phyloP scores from a whole-genome alignment of 64 coral and sea anemone genomes.

The Orbicella faveolata region DNA sequence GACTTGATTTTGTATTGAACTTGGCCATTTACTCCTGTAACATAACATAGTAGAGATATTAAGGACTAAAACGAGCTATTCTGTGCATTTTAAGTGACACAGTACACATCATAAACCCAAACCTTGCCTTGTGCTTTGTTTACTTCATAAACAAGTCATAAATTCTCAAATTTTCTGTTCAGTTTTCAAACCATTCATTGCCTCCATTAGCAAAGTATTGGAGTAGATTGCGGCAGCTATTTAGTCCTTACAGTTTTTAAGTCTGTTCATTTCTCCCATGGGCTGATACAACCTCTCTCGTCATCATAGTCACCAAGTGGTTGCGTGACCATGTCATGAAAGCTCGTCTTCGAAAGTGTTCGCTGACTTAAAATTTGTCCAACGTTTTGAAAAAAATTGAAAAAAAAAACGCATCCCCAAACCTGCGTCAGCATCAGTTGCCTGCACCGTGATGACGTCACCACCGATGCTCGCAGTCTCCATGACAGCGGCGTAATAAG shows the following conservation, averaged over 20 bases:
- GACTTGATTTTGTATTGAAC: slow-evolving; percentile 64
- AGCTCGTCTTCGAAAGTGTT: background rate
- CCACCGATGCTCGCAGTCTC: slow-evolving; percentile 52
- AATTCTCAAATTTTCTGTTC: too few species aligned
- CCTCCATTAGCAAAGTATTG: too few species aligned
- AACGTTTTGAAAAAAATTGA: background rate
- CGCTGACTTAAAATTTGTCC: background rate
- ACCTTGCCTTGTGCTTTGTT: too few species aligned
- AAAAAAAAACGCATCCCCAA: background rate
- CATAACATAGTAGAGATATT: background rate
- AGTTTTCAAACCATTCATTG: too few species aligned
- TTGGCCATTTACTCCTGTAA: slow-evolving; percentile 53
- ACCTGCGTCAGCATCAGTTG: slow-evolving; percentile 67
- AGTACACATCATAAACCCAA: too few species aligned
- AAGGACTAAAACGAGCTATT: background rate
- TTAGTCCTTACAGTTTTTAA: too few species aligned
- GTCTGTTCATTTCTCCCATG: too few species aligned
- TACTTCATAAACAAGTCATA: background rate
- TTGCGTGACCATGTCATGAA: too few species aligned
- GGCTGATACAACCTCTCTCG: too few species aligned
- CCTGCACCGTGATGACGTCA: slow-evolving; percentile 57
- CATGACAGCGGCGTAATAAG: slow-evolving; percentile 63
- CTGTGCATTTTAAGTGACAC: background rate
- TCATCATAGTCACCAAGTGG: too few species aligned
- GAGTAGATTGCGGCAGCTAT: too few species aligned